Percentiles rank a stretch among this genome's conserved stretches.
Evolutionary conservation across 23 tunicate species (phyloP).

Genomic region (Halocynthia roretzi): DNA sequence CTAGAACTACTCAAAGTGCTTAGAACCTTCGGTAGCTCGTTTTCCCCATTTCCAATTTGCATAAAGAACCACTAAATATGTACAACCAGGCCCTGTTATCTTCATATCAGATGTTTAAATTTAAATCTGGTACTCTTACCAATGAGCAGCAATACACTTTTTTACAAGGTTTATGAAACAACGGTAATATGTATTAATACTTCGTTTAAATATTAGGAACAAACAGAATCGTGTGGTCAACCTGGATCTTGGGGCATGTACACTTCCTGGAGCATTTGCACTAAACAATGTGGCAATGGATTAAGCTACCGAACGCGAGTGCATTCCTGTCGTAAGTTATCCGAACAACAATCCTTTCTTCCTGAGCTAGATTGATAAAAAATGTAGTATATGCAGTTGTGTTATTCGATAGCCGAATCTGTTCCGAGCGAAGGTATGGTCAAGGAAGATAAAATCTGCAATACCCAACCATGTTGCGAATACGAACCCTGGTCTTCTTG

Average conservation of each 20-base stretch:
- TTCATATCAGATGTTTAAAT: too few species aligned
- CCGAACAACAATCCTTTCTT: too few species aligned
- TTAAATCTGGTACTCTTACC: neutral
- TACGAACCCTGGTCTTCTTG: slow-evolving; percentile 61
- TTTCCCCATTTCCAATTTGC: too few species aligned
- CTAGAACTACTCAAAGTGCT: too few species aligned
- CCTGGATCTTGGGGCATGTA: slow-evolving; percentile 68
- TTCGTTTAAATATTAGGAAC: slow-evolving; percentile 6
- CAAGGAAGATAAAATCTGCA: slow-evolving; percentile 36
- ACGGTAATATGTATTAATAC: too few species aligned
- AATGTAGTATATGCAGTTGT: too few species aligned
- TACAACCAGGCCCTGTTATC: neutral
- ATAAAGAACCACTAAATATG: neutral
- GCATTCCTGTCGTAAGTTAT: slow-evolving; percentile 40
- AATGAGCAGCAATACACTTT: neutral
- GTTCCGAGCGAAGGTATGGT: neutral
- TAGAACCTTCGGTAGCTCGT: too few species aligned
- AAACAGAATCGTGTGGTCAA: slow-evolving; percentile 57
- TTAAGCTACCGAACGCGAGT: slow-evolving; percentile 15
- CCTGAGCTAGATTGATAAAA: too few species aligned
- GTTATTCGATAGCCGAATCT: too few species aligned
- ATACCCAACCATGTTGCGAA: slow-evolving; percentile 52
- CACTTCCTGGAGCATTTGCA: slow-evolving; percentile 24
- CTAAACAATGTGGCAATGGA: slow-evolving; percentile 27
- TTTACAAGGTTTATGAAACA: neutral